A percentile compares a stretch with the other conserved stretches of the same genome.
These are phyloP conservation scores for Alces alces DNA, from an alignment of 2,113 vertebrate genomes.

Conservation along the genomic window DNA sequence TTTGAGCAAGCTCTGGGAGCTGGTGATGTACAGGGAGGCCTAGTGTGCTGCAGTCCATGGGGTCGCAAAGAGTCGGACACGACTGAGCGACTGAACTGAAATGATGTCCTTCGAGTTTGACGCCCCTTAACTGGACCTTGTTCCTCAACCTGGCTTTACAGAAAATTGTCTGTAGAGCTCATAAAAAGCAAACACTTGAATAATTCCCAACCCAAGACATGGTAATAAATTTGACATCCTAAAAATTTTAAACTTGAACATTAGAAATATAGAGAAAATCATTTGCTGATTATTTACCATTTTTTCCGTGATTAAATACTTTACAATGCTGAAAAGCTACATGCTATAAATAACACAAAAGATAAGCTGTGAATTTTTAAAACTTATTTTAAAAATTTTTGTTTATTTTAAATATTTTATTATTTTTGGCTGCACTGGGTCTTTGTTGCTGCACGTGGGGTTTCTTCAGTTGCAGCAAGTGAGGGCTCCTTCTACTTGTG, in stretches of 20 bases:
- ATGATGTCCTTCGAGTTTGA: neutral
- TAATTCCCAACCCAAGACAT: accelerated
- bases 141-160: neutral
- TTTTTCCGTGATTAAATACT: neutral
- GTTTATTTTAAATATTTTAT: neutral
- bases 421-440: neutral
- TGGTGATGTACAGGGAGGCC: neutral
- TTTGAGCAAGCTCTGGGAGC: neutral
- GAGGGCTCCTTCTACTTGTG: neutral
- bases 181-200: neutral
- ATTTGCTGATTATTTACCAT: neutral
- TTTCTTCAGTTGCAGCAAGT: accelerated
- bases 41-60: neutral
- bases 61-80: accelerated
- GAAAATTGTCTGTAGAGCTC: neutral
- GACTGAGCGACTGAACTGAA: neutral
- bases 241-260: neutral
- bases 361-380: neutral
- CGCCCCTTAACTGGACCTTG: neutral
- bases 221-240: neutral
- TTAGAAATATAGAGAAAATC: neutral
- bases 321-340: neutral
- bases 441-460: neutral
- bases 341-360: neutral
- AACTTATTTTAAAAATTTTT: neutral